Evolutionary conservation across 1,140 invertebrate species (phyloP), one percentile per base, ranked within the genome.

Genomic region (Drosophila azteca): DNA sequence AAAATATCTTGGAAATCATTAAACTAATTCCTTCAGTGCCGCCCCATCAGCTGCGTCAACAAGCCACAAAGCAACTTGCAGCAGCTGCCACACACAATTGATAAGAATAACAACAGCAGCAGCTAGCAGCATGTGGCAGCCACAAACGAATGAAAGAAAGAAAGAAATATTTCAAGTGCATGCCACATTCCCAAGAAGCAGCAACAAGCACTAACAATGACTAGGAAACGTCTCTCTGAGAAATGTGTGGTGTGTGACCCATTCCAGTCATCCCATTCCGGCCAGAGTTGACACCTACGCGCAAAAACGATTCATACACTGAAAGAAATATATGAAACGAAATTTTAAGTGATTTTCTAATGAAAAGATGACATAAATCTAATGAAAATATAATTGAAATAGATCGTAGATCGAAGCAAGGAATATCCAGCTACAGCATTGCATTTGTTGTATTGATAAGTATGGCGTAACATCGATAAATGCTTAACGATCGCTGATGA

Each of bases 261-360:
- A 26, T 26, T 26, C 48, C 20, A 3, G 15, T 67, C 17, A 20
- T 24, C 29, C 49, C 46, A 59, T 70, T 46, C 41, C 48, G 11
- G 6, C 2, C 9, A 6, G 20, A 35, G 49, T 49, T 49, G 46
- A 49, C 46, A 49, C 67, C 68, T 48, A 71, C 67, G 67, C 68
- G 59, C 48, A 51, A 51, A 9, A 59, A 17, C 22, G 20, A 26
- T 24, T 49, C 3, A 22, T 15, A 9, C 68, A 77, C 61, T 76
- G 57, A 17, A 72, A 64, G 66, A 77, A 78, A 78, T 69, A 52
- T n/a, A 72, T 60, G 61, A 77, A 78, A 78, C 77, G 62, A 7
- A 35, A 59, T 53, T 64, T 69, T 43, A 29, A 43, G 20, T 52
- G 50, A 11, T 35, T 35, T 11, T 35, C 31, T 31, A 2, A 31